Evolutionary conservation across 2,113 vertebrate genomes (phyloP).

Genomic region (Genyomyrus donnyi): DNA sequence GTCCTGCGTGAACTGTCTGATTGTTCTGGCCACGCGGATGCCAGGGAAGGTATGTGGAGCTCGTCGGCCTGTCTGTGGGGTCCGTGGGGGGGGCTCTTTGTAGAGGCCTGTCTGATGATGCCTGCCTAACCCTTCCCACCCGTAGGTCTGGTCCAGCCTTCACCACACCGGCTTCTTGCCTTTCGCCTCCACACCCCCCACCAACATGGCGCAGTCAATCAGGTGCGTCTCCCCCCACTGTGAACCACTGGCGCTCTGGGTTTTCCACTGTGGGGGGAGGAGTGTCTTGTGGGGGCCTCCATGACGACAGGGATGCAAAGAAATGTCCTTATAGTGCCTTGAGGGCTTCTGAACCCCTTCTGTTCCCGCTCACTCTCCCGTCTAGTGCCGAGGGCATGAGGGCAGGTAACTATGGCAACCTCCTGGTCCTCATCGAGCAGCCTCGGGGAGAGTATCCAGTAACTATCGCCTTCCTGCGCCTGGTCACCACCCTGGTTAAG

Average conservation of each 20-base stretch:
- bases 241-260: background rate
- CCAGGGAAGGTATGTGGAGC: constrained; percentile 76
- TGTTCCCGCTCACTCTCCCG: background rate
- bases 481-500: constrained; percentile 87
- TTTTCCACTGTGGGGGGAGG: background rate
- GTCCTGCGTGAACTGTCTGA: constrained; percentile 90
- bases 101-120: background rate
- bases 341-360: background rate
- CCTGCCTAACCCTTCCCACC: background rate
- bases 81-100: background rate
- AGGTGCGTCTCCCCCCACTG: constrained; percentile 59
- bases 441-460: constrained; percentile 87
- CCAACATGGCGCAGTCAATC: constrained; percentile 76
- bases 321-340: background rate
- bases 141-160: constrained; percentile 92
- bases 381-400: constrained; percentile 93
- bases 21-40: constrained; percentile 81
- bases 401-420: constrained; percentile 87
- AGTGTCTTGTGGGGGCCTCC: background rate
- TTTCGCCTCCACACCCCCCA: constrained; percentile 76
- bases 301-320: background rate
- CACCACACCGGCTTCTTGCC: constrained; percentile 93
- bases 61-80: background rate
- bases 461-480: constrained; percentile 82
- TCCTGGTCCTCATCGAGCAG: constrained; percentile 87